A percentile compares a stretch with the other conserved stretches of the same genome.
Evolutionary conservation across 1,140 invertebrate genomes (phyloP).

Genomic region (Triops cancriformis): DNA sequence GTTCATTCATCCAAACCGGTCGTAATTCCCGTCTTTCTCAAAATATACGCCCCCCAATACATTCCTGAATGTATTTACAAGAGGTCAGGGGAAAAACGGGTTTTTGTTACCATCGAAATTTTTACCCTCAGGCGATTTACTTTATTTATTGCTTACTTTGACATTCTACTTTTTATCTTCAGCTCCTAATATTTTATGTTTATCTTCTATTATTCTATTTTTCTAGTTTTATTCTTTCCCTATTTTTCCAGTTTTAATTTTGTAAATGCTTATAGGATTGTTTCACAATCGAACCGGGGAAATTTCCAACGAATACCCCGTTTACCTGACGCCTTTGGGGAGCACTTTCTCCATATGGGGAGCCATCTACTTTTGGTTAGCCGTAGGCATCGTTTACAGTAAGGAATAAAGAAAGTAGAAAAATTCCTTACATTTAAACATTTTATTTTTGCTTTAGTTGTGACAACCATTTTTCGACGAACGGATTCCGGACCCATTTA

Average conservation of each 20-base stretch:
- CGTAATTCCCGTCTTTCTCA: not conserved
- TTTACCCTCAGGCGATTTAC: too few species aligned
- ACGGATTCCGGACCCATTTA: slow-evolving; percentile 13
- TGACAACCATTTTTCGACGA: slow-evolving; percentile 17
- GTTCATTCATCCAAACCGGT: not conserved
- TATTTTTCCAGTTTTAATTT: not conserved
- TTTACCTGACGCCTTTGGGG: slow-evolving; percentile 21
- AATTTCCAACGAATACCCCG: slow-evolving; percentile 18
- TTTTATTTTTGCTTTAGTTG: not conserved
- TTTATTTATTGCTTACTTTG: too few species aligned
- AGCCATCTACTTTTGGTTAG: slow-evolving; percentile 24
- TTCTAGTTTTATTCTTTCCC: not conserved
- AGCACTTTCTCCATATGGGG: slow-evolving; percentile 23
- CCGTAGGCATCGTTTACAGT: slow-evolving; percentile 21
- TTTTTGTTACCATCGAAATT: too few species aligned
- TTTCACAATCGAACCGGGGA: slow-evolving; percentile 20
- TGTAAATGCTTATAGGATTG: slow-evolving; percentile 4
- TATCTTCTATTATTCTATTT: too few species aligned
- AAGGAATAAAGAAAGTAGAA: not conserved
- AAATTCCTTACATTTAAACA: not conserved
- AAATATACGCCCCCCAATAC: too few species aligned
- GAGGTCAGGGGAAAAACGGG: too few species aligned
- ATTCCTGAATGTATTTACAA: too few species aligned
- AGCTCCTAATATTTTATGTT: too few species aligned
- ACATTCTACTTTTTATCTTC: too few species aligned